A percentile compares a stretch with the other conserved stretches of the same genome.
Conservation (phyloP, 1,140 invertebrate species). For the Panagrolaimus sp. region DNA sequence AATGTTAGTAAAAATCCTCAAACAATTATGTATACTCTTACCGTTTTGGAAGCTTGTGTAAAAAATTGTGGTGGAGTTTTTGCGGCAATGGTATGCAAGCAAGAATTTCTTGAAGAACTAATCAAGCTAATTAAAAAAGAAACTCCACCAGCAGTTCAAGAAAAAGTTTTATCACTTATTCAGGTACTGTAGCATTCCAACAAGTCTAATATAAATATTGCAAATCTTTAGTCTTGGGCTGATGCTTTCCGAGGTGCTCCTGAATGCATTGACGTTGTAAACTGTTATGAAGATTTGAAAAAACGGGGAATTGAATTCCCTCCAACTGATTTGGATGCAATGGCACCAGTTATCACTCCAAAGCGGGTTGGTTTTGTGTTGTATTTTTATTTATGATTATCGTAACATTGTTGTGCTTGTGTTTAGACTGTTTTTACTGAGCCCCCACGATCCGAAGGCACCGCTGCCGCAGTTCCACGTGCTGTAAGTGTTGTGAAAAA, state of each 20-base stretch:
- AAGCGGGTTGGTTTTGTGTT: slow-evolving; percentile 70
- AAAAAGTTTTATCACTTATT: slow-evolving; percentile 85
- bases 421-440: slow-evolving; percentile 4
- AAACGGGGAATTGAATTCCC: slow-evolving; percentile 93
- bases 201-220: no score
- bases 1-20: slow-evolving; percentile 9
- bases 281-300: slow-evolving; percentile 83
- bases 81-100: slow-evolving; percentile 79
- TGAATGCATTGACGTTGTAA: slow-evolving; percentile 82
- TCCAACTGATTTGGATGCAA: slow-evolving; percentile 81
- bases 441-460: neutral
- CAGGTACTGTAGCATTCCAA: slow-evolving; percentile 66
- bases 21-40: slow-evolving; percentile 33
- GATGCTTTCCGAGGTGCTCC: slow-evolving; percentile 83
- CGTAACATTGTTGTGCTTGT: neutral
- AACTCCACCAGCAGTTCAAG: slow-evolving; percentile 83
- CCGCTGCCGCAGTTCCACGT: neutral
- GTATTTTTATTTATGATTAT: neutral
- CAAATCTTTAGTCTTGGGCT: slow-evolving; percentile 69
- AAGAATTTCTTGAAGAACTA: slow-evolving; percentile 86
- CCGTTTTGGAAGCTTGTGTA: slow-evolving; percentile 83
- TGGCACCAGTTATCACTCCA: slow-evolving; percentile 90
- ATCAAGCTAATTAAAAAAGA: slow-evolving; percentile 80
- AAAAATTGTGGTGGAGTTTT: slow-evolving; percentile 92
- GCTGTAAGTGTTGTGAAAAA: neutral